A percentile compares a stretch with the other conserved stretches of the same genome.
Evolutionary conservation across 1,140 invertebrate species (phyloP).

Genomic region (Delia radicum): DNA sequence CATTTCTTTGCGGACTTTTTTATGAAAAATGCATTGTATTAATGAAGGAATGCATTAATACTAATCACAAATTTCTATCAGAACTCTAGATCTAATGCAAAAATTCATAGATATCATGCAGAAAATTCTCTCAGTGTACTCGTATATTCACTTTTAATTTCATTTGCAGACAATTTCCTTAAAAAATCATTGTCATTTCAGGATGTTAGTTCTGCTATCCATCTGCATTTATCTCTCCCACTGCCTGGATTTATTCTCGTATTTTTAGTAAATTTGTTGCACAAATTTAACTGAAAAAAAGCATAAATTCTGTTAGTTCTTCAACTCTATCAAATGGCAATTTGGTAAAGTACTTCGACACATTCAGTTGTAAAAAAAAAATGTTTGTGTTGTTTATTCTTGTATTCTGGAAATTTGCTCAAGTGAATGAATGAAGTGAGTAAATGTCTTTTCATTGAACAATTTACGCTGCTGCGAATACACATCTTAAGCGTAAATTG

Average conservation of each 20-base stretch:
- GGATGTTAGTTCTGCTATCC: neutral
- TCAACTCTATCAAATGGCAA: conserved; percentile 12
- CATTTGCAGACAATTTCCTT: conserved; percentile 1
- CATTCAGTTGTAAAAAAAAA: neutral
- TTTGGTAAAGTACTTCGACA: conserved; percentile 11
- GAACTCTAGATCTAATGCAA: too few relatives aligned
- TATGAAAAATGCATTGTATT: too few relatives aligned
- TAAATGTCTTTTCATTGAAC: neutral
- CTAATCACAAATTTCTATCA: too few relatives aligned
- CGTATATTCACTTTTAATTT: neutral
- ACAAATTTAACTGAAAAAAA: neutral
- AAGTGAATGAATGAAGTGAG: neutral
- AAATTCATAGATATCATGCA: too few relatives aligned
- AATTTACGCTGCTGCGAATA: neutral
- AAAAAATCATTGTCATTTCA: neutral
- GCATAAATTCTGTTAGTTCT: neutral
- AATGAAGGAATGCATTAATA: too few relatives aligned
- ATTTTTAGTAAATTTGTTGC: neutral
- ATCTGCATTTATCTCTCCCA: neutral
- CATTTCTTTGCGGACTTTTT: too few relatives aligned
- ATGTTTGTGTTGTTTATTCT: neutral
- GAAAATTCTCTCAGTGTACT: neutral
- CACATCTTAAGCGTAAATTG: conserved; percentile 1
- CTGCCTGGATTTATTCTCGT: neutral
- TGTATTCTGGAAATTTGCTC: neutral